phyloP scores from a whole-genome alignment of 2,888 invertebrate species.

The Chrysodeixis includens region DNA sequence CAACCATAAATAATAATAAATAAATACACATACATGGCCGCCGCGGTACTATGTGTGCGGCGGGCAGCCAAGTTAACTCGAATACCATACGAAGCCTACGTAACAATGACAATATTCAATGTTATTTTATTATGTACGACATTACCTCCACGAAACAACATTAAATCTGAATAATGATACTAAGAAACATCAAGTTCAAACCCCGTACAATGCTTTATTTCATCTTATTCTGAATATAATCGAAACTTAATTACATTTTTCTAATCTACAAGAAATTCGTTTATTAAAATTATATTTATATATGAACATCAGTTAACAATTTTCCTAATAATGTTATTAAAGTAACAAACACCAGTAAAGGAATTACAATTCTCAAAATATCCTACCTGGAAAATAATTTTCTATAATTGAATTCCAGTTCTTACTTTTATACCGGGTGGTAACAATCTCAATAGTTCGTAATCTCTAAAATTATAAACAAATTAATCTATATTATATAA shows the following conservation, averaged over 20 bases:
- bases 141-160: conserved; percentile 79
- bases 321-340: conserved; percentile 79
- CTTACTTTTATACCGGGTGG: conserved; percentile 82
- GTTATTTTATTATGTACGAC: conserved; percentile 68
- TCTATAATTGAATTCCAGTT: conserved; percentile 73
- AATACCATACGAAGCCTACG: conserved; percentile 74
- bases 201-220: conserved; percentile 78
- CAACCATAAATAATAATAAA: conserved; percentile 62
- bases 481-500: conserved; percentile 83
- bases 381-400: conserved; percentile 72
- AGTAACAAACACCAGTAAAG: conserved; percentile 81
- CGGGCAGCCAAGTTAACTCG: conserved; percentile 59
- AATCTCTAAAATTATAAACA: conserved; percentile 85
- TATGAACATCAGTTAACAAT: conserved; percentile 78
- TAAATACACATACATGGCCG: conserved; percentile 54
- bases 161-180: conserved; percentile 77
- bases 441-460: conserved; percentile 87
- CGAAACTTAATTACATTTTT: conserved; percentile 78
- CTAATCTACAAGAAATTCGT: conserved; percentile 83
- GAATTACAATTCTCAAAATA: conserved; percentile 71
- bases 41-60: conserved; percentile 40
- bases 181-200: conserved; percentile 81
- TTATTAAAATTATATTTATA: conserved; percentile 77
- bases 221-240: conserved; percentile 74
- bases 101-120: conserved; percentile 73